Conservation (phyloP, 2,888 invertebrate species). For the Hedya salicella region DNA sequence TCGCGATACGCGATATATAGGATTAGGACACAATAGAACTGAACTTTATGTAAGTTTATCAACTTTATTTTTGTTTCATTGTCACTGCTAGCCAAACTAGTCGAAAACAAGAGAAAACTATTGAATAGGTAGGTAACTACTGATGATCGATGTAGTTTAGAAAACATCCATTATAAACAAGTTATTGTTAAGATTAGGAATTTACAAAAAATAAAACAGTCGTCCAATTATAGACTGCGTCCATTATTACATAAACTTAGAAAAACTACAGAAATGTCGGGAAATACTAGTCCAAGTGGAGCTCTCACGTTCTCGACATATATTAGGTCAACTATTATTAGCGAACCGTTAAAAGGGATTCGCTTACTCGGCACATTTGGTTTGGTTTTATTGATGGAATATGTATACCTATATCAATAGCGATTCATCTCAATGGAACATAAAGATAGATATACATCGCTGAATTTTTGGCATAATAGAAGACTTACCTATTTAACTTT, state of each 20-base stretch:
- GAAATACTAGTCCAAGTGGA: constrained; percentile 18
- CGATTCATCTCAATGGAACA: not conserved
- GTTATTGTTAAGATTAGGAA: too few relatives aligned
- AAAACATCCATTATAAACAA: too few relatives aligned
- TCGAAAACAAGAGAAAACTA: too few relatives aligned
- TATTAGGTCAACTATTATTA: constrained; percentile 31
- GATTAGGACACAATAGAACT: too few relatives aligned
- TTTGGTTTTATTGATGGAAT: constrained; percentile 17
- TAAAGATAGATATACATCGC: not conserved
- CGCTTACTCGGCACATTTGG: constrained; percentile 14
- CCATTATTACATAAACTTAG: constrained; percentile 6
- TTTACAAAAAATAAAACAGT: too few relatives aligned
- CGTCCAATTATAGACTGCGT: not conserved
- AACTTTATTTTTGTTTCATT: too few relatives aligned
- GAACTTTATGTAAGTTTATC: too few relatives aligned
- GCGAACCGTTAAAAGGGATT: constrained; percentile 18
- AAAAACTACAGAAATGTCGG: constrained; percentile 4
- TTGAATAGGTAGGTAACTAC: too few relatives aligned
- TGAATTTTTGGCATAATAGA: not conserved
- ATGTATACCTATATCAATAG: constrained; percentile 2
- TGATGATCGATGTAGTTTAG: too few relatives aligned
- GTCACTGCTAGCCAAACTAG: too few relatives aligned
- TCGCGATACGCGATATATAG: too few relatives aligned
- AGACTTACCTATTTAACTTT: too few relatives aligned
- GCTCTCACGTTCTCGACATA: constrained; percentile 23